Evolutionary conservation across 2,797 vertebrate species (phyloP).

Genomic region (Poecile montanus): DNA sequence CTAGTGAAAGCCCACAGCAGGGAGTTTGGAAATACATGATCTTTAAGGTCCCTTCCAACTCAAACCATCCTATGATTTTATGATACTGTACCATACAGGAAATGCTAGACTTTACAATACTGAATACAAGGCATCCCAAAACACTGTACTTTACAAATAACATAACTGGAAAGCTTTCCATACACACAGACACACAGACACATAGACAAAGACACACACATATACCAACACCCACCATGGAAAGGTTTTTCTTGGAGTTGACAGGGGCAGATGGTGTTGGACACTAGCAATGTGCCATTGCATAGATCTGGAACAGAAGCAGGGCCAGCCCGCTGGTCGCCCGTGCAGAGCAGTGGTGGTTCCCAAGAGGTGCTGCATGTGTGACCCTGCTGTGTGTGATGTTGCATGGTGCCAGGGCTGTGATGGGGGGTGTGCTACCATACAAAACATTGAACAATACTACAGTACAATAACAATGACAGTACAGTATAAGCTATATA

Average conservation of each 20-base stretch:
- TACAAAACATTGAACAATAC: not conserved
- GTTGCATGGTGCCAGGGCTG: not conserved
- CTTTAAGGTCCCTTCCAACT: not conserved
- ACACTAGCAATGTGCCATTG: not conserved
- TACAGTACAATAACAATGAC: not conserved
- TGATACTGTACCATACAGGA: not conserved
- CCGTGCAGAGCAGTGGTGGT: not conserved
- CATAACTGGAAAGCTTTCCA: fast-evolving
- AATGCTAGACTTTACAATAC: not conserved
- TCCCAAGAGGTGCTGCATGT: not conserved
- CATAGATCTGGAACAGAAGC: not conserved
- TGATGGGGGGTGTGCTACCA: no score
- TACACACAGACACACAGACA: no score
- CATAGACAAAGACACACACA: no score
- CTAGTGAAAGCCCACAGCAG: not conserved
- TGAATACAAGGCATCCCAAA: not conserved
- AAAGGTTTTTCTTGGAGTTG: not conserved
- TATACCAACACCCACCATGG: not conserved
- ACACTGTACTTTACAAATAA: not conserved
- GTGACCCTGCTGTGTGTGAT: not conserved
- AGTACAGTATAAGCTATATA: not conserved
- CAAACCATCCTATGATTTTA: not conserved
- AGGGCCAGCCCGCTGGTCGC: not conserved
- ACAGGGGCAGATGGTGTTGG: not conserved
- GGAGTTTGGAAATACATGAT: not conserved